Conservation (phyloP, 2,113 vertebrate genomes). For the Pachypanchax playfairii region DNA sequence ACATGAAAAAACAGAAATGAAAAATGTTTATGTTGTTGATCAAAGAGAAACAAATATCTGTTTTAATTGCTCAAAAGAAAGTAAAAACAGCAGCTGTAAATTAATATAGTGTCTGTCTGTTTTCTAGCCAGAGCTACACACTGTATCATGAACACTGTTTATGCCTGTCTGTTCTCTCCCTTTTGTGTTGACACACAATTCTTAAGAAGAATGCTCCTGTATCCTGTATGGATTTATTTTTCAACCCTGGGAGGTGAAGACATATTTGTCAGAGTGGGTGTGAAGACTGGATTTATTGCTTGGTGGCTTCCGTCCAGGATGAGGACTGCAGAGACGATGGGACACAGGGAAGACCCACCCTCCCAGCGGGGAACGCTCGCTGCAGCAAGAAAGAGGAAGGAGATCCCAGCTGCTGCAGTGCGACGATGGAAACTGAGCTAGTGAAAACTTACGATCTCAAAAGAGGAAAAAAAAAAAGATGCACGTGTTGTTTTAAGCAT, state of each 20-base stretch:
- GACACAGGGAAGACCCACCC: slow-evolving; percentile 77
- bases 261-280: slow-evolving; percentile 83
- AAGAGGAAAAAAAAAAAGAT: slow-evolving; percentile 13
- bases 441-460: slow-evolving; percentile 18
- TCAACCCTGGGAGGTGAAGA: slow-evolving; percentile 71
- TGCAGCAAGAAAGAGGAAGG: slow-evolving; percentile 79
- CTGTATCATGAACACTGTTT: slow-evolving; percentile 24
- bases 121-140: too few relatives aligned
- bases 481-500: slow-evolving; percentile 16
- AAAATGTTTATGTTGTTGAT: too few relatives aligned
- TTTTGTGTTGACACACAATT: slow-evolving; percentile 30
- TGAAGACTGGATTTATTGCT: slow-evolving; percentile 86
- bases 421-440: slow-evolving; percentile 62
- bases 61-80: too few relatives aligned
- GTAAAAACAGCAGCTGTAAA: too few relatives aligned
- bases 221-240: slow-evolving; percentile 81
- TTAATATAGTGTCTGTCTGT: too few relatives aligned
- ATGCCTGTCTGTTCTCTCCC: slow-evolving; percentile 7
- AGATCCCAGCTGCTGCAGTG: slow-evolving; percentile 73
- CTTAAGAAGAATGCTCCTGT: slow-evolving; percentile 74
- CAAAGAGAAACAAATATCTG: too few relatives aligned
- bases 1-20: too few relatives aligned
- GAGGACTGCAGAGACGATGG: slow-evolving; percentile 70
- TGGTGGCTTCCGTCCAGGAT: slow-evolving; percentile 84
- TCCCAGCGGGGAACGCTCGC: slow-evolving; percentile 77